Base-by-base conservation (phyloP, 2,888 invertebrate genomes). In the Maniola hyperantus region DNA sequence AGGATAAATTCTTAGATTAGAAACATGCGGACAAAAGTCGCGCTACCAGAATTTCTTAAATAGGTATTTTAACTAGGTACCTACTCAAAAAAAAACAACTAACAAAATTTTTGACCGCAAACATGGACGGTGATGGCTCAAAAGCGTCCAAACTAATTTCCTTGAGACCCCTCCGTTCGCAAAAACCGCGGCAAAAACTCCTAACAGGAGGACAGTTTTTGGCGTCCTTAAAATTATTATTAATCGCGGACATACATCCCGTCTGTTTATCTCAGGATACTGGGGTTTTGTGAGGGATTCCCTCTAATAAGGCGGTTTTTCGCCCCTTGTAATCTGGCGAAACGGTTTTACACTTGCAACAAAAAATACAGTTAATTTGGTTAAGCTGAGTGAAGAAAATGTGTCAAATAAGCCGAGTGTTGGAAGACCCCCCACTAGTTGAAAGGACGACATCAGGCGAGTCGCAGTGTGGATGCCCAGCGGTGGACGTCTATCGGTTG, bases 241-340 rank as follows among this genome's bases (percentile, higher is more conserved):
- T 87, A 91, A 91, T 91, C 77, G 85, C 73, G 74, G 79, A 80
- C 87, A 89, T 88, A 89, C 83, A 88, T 89, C 82, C 76, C 79
- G 50, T 77, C 80, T 86, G 88, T 87, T 91, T 91, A 89, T 90
- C 90, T 88, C 75, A 76, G 80, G 82, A 79, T 77, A 79, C 81
- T 77, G 81, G 80, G 81, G 85, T 77, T 79, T 15, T 46, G 33
- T 76, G 78, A 78, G 78, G 79, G 80, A 79, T 79, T 79, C 80
- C 78, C 84, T 79, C 84, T 89, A 89, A 89, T 85, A 87, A 88
- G 88, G 83, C 79, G 85, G 86, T 90, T 91, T 91, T 91, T 89
- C 85, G 77, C 50, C 60, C 44, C 36, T 18, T 48, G 64, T 66
- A 70, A 69, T 69, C 69, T 65, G 26, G 57, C 33, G 57, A 58